Evolutionary conservation across 2,888 invertebrate genomes (phyloP), one percentile per base, ranked within the genome.

Genomic region (Eristalis pertinax): DNA sequence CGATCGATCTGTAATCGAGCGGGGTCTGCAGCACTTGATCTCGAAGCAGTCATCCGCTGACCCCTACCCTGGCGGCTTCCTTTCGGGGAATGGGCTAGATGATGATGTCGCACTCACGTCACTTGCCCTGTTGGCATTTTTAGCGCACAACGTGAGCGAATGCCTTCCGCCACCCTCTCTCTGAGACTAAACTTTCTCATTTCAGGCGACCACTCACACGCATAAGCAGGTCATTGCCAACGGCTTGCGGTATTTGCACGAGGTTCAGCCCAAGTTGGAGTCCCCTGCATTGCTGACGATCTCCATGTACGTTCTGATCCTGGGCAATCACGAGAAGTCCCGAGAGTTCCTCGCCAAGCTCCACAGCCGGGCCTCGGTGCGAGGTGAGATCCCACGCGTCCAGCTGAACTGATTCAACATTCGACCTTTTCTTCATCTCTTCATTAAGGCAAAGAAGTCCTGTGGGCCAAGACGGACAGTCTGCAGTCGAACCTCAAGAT

Each of bases 71-170:
- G 98, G 98, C 65, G 95, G 95, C 89, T 98, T 97, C 91, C 94
- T 95, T 0, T 97, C 98, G 93, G 94, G 95, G 29, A 97, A 97
- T 35, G 94, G 95, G 88, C 95, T 97, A 24, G 89, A 90, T 15
- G 95, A 95, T 86, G 95, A 96, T 38, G 93, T 97, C 10, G 95
- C 96, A 0, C 92, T 97, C 22, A 97, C 98, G 0, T 96, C 97
- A 0, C 97, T 96, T 91, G 95, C 96, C 0, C 91, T 97, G 2
- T 94, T 96, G 73, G 95, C 97, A 1, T 95, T 98, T 88, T 92
- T 96, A 19, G 96, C 97, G 92, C 94, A 94, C 72, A 76, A 89
- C 11, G 56, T 56, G 15, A 56, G 56, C 13, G 38, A 38, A 19
- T 8, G 8, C n/a, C n/a, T n/a, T 1, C 7, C n/a, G 2, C 43